Conservation (phyloP, 1,140 invertebrate species). For the Papilio polytes region DNA sequence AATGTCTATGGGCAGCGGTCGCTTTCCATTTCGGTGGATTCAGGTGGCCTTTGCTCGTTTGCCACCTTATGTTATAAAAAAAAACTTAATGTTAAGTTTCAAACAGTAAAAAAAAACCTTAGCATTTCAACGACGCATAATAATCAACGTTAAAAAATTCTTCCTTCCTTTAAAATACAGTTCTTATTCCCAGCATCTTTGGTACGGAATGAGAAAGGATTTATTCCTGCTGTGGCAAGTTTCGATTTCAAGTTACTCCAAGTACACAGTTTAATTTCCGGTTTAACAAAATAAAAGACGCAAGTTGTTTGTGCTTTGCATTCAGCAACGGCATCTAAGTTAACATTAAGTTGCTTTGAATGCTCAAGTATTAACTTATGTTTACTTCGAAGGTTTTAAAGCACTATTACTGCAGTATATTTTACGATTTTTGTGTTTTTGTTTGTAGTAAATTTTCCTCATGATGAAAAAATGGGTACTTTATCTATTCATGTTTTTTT, state of each 20-base stretch:
- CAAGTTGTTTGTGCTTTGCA: slow-evolving; percentile 24
- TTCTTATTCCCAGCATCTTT: neutral
- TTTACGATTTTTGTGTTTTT: neutral
- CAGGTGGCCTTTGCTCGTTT: no score
- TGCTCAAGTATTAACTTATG: slow-evolving; percentile 19
- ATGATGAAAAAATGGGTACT: no score
- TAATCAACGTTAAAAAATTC: neutral
- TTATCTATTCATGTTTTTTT: no score
- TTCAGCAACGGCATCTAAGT: slow-evolving; percentile 11
- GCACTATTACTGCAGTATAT: neutral
- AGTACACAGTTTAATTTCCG: slow-evolving; percentile 25
- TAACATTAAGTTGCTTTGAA: slow-evolving; percentile 20
- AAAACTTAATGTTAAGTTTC: neutral
- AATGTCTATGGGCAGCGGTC: no score
- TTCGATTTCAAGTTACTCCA: slow-evolving; percentile 9
- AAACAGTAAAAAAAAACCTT: neutral
- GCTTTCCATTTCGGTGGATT: no score
- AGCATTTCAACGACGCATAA: neutral
- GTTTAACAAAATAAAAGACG: slow-evolving; percentile 19
- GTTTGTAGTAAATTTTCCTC: neutral
- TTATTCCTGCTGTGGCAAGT: slow-evolving; percentile 12
- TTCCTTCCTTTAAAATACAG: neutral
- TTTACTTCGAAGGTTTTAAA: neutral
- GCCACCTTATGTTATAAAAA: no score
- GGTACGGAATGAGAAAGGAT: neutral